These are phyloP conservation scores for Lasioglossum zephyrum DNA, from an alignment of 2,888 invertebrate genomes.

Conservation along the genomic window DNA sequence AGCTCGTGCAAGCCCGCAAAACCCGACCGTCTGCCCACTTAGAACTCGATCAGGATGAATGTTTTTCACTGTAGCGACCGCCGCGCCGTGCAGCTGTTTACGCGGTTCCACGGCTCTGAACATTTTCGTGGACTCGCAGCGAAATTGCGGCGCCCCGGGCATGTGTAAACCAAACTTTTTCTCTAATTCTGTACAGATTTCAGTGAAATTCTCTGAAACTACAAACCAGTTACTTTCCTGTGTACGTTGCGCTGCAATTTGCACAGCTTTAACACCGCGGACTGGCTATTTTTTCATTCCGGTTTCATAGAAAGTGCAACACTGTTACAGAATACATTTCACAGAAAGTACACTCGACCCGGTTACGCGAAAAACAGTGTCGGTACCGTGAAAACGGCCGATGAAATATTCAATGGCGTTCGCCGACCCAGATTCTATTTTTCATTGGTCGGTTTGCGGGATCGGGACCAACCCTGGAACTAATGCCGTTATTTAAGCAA, in stretches of 20 bases:
- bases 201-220: background rate
- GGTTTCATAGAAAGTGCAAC: background rate
- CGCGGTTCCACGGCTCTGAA: background rate
- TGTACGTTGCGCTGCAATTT: background rate
- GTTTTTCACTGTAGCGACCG: background rate
- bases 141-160: background rate
- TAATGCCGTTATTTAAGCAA: constrained; percentile 23
- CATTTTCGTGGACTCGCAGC: background rate
- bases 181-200: background rate
- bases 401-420: constrained; percentile 8
- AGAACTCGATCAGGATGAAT: background rate
- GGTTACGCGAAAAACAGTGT: background rate
- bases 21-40: background rate
- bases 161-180: background rate
- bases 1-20: background rate
- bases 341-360: background rate
- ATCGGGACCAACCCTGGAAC: background rate
- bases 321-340: no score
- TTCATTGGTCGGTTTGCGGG: background rate
- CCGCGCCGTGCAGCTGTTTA: background rate
- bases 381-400: background rate
- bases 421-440: constrained; percentile 12
- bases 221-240: background rate
- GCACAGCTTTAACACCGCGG: background rate
- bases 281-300: background rate